Evolutionary conservation across 37 sponge, comb jelly and placozoan species (phyloP), one percentile per base, ranked within the genome.

Genomic region (Eunapius fragilis): DNA sequence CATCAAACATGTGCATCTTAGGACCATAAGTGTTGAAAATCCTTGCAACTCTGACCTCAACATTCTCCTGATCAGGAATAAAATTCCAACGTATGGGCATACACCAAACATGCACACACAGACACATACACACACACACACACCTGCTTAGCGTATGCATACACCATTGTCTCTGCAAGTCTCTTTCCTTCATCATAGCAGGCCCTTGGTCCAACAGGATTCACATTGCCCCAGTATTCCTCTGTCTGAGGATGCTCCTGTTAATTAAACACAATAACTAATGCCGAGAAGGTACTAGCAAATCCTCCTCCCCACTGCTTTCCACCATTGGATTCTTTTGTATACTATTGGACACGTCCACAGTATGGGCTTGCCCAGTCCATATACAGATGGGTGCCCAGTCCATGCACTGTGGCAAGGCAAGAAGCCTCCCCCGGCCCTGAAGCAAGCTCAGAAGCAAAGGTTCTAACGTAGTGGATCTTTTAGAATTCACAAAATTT

Each of bases 11-110:
- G 76, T 98, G 98, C 98, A 98, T 98, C 38, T 94, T 49, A 32
- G 98, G 98, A 26, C 98, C 98, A 80, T 87, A 98, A 0, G 98
- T 98, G 77, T 98, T 98, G 88, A 98, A 98, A 69, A 98, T 98
- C 68, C 98, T 90, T 3, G 98, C 98, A 37, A 98, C 97, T 37
- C 97, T 74, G 19, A 96, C 94, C 9, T 95, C 95, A 22, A 96
- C 92, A 73, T 92, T 82, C 5, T 94, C 97, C 97, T 94, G 36
- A 37, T 24, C n/a, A 83, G 26, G 80, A 79, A 78, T 11, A 19
- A 58, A 41, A 41, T 41, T 58, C 19, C 14, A 13, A 58, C 58
- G 24, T 17, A 31, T 2, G 23, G 2, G 14, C 68, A 78, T 22
- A 68, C 17, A 78, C 58, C 58, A 58, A 12, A 58, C 58, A 58